A percentile compares a stretch with the other conserved stretches of the same genome.
These are phyloP conservation scores for Leucophora obtusa DNA, from an alignment of 2,888 invertebrate species.

Conservation along the genomic window DNA sequence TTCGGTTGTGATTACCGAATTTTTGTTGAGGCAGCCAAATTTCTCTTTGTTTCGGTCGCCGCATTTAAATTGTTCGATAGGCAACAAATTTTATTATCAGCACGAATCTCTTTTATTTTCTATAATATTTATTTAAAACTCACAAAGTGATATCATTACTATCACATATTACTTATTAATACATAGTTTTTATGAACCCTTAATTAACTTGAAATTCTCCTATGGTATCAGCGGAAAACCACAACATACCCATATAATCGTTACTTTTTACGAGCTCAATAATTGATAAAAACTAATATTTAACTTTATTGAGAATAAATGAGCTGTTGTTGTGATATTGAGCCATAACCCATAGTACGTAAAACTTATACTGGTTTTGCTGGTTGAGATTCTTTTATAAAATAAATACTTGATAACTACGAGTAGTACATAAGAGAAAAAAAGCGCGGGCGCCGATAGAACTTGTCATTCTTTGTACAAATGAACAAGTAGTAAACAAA, in stretches of 20 bases:
- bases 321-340: conserved; percentile 43
- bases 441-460: conserved; percentile 63
- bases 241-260: conserved; percentile 20
- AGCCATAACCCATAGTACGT: conserved; percentile 22
- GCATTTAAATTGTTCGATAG: too few species aligned
- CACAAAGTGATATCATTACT: background rate
- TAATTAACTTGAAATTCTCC: background rate
- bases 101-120: too few species aligned
- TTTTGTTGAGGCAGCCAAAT: too few species aligned
- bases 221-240: background rate
- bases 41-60: too few species aligned
- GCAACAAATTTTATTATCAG: too few species aligned
- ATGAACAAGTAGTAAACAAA: conserved; percentile 31
- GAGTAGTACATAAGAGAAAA: background rate
- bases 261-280: conserved; percentile 38
- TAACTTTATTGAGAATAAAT: conserved; percentile 40
- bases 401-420: conserved; percentile 35
- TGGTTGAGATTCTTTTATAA: conserved; percentile 47
- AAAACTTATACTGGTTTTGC: conserved; percentile 55
- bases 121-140: too few species aligned
- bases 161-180: background rate
- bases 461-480: conserved; percentile 51
- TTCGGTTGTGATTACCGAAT: too few species aligned
- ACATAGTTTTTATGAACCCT: background rate
- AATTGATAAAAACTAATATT: conserved; percentile 41